Evolutionary conservation across 2,888 invertebrate species (phyloP).

Genomic region (Tetropium fuscum): DNA sequence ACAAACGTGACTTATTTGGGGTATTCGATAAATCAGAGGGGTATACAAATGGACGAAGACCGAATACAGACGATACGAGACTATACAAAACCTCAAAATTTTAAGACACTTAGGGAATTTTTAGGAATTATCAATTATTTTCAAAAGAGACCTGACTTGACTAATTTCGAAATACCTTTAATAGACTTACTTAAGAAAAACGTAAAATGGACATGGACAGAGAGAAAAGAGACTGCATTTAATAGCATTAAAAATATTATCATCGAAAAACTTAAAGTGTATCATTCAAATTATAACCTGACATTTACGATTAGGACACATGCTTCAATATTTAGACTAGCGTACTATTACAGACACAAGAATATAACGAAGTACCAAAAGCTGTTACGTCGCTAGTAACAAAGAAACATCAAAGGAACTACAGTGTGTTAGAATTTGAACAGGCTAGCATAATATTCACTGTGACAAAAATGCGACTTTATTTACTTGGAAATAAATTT

Average conservation of each 20-base stretch:
- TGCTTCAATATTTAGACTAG: constrained; percentile 11
- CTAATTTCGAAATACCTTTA: constrained; percentile 10
- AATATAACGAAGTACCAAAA: neutral
- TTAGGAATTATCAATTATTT: constrained; percentile 25
- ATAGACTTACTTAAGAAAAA: constrained; percentile 18
- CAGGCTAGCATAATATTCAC: constrained; percentile 10
- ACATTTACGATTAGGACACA: constrained; percentile 15
- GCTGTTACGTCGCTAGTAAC: neutral
- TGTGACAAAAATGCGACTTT: too few relatives aligned
- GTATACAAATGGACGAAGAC: constrained; percentile 17
- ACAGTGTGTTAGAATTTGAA: constrained; percentile 13
- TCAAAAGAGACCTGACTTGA: constrained; percentile 18
- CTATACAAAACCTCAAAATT: constrained; percentile 14
- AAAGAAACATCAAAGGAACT: constrained; percentile 5
- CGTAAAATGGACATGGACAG: constrained; percentile 15
- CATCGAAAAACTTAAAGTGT: constrained; percentile 8
- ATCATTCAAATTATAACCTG: constrained; percentile 18
- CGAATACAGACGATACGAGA: constrained; percentile 17
- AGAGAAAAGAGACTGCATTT: constrained; percentile 14
- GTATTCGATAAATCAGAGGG: constrained; percentile 5
- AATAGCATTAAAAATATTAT: constrained; percentile 11
- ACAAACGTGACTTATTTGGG: constrained; percentile 19
- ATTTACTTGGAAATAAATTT: too few relatives aligned
- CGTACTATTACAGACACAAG: neutral
- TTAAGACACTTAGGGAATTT: constrained; percentile 24